Conservation (phyloP, 2,888 invertebrate genomes). For the Lepeophtheirus nordmannii region DNA sequence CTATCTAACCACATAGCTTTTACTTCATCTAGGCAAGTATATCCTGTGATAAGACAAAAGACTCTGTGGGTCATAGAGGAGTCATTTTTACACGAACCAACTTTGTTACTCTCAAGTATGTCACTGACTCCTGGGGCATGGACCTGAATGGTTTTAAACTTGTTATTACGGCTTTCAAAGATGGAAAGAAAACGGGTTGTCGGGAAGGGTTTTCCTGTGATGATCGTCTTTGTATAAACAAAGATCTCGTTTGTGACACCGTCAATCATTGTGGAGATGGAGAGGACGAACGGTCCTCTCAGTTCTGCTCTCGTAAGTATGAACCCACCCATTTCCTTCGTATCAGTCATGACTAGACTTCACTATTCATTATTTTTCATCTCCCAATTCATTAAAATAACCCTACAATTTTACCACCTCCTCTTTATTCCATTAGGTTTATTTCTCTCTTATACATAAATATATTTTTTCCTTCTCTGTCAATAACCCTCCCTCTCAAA, state of each 20-base stretch:
- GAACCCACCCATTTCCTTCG: not conserved
- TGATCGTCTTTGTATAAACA: slow-evolving; percentile 60
- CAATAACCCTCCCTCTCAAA: too few species aligned
- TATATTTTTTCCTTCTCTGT: too few species aligned
- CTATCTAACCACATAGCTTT: too few species aligned
- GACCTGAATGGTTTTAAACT: slow-evolving; percentile 79
- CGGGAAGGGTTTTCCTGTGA: slow-evolving; percentile 16
- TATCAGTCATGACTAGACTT: not conserved
- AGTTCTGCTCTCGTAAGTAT: slow-evolving; percentile 66
- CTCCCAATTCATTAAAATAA: not conserved
- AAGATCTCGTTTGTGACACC: slow-evolving; percentile 76
- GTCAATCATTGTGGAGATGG: slow-evolving; percentile 86
- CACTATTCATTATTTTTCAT: not conserved
- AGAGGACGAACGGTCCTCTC: slow-evolving; percentile 71
- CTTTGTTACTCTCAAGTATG: slow-evolving; percentile 82
- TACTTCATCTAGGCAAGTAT: not conserved
- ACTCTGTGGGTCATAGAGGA: slow-evolving; percentile 35
- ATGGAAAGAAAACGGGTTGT: slow-evolving; percentile 7
- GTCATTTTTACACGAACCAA: slow-evolving; percentile 79
- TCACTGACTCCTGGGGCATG: slow-evolving; percentile 82
- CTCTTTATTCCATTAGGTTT: too few species aligned
- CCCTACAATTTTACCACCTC: not conserved
- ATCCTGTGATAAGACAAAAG: slow-evolving; percentile 14
- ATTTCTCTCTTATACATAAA: too few species aligned
- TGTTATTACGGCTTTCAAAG: slow-evolving; percentile 83